A percentile compares a stretch with the other conserved stretches of the same genome.
These are phyloP conservation scores for Cygnus atratus DNA, from an alignment of 2,113 vertebrate species.

Conservation along the genomic window DNA sequence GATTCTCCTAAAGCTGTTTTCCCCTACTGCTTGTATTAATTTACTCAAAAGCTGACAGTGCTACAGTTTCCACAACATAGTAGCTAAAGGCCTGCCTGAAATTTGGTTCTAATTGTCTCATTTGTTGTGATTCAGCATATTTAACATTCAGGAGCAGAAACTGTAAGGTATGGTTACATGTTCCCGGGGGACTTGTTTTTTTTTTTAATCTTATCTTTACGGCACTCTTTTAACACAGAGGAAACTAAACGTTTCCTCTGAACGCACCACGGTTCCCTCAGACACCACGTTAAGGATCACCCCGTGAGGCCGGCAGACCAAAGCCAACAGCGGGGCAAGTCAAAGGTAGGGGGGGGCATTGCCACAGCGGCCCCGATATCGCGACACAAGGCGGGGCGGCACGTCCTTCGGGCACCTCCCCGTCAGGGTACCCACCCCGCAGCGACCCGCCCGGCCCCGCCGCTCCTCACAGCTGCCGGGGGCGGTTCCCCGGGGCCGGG, in stretches of 20 bases:
- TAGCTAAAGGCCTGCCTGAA: neutral
- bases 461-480: no score
- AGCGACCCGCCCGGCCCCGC: no score
- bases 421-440: no score
- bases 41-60: neutral
- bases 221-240: neutral
- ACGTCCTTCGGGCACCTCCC: neutral
- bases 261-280: neutral
- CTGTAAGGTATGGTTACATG: accelerated
- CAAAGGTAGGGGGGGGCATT: accelerated
- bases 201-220: neutral
- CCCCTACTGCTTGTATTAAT: neutral
- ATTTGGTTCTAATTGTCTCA: neutral
- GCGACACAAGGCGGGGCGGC: no score
- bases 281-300: accelerated
- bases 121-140: neutral
- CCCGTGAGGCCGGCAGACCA: no score
- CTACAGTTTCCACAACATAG: neutral
- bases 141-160: neutral
- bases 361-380: neutral
- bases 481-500: no score
- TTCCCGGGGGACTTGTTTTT: neutral
- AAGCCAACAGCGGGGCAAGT: neutral
- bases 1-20: neutral
- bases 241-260: neutral